phyloP scores from a whole-genome alignment of 2,113 vertebrate species.

The Cololabis saira region DNA sequence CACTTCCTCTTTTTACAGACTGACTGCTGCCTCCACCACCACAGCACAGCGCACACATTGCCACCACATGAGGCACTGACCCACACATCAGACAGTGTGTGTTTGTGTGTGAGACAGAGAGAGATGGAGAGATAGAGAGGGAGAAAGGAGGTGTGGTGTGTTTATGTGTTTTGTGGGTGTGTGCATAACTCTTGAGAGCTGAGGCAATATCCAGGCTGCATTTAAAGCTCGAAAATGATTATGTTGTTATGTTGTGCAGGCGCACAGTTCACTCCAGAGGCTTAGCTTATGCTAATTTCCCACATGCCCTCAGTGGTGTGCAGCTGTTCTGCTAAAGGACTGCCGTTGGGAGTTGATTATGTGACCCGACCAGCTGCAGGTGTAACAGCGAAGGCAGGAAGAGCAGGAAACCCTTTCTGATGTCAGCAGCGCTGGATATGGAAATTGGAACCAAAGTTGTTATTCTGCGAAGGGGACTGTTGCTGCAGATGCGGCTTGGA shows the following conservation, averaged over 20 bases:
- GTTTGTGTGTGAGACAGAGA: constrained; percentile 17
- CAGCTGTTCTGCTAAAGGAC: constrained; percentile 77
- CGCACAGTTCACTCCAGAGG: constrained; percentile 24
- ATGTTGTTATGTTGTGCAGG: constrained; percentile 52
- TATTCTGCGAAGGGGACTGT: not conserved
- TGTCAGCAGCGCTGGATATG: constrained; percentile 35
- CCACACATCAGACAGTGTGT: constrained; percentile 44
- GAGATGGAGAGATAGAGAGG: constrained; percentile 34
- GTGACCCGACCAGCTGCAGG: constrained; percentile 76
- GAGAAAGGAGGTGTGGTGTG: constrained; percentile 28
- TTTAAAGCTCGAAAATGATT: constrained; percentile 54
- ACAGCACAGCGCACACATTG: constrained; percentile 83
- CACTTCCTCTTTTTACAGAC: constrained; percentile 84
- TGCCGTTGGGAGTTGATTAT: constrained; percentile 77
- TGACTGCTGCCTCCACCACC: constrained; percentile 73
- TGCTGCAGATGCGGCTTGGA: too few species aligned
- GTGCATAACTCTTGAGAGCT: constrained; percentile 28
- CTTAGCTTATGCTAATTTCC: constrained; percentile 70
- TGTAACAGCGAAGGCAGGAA: constrained; percentile 63
- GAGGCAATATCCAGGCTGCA: constrained; percentile 29
- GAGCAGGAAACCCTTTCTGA: constrained; percentile 56
- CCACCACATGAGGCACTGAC: constrained; percentile 82
- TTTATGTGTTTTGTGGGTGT: constrained; percentile 39
- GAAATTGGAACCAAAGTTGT: constrained; percentile 46
- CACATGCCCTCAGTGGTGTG: constrained; percentile 68